These are phyloP conservation scores for Oostethus manadensis DNA, from an alignment of 2,113 vertebrate genomes.

Conservation along the genomic window DNA sequence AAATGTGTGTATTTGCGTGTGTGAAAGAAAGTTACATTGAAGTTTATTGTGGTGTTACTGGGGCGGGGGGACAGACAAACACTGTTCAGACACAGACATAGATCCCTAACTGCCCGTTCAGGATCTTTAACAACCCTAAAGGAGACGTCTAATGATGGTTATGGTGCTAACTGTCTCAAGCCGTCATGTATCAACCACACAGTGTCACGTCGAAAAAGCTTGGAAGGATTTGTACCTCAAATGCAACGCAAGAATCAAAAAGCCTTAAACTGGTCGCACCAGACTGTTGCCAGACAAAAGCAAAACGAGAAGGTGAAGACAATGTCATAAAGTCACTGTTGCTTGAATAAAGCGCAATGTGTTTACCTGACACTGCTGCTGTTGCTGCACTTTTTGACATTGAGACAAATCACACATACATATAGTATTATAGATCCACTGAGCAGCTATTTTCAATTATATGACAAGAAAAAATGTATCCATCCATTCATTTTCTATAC, in stretches of 20 bases:
- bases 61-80: slow-evolving; percentile 14
- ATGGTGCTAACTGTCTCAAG: slow-evolving; percentile 65
- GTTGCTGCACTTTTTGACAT: slow-evolving; percentile 5
- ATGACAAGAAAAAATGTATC: too few relatives aligned
- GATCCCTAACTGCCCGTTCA: slow-evolving; percentile 16
- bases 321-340: slow-evolving; percentile 64
- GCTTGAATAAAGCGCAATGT: slow-evolving; percentile 70
- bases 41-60: slow-evolving; percentile 42
- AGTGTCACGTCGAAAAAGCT: slow-evolving; percentile 41
- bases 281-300: slow-evolving; percentile 63
- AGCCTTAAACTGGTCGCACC: slow-evolving; percentile 72
- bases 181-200: slow-evolving; percentile 38
- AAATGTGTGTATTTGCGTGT: slow-evolving; percentile 32
- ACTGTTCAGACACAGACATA: slow-evolving; percentile 31
- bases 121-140: slow-evolving; percentile 30
- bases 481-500: too few relatives aligned
- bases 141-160: slow-evolving; percentile 22
- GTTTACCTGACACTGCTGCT: slow-evolving; percentile 58
- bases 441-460: too few relatives aligned
- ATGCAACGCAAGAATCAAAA: slow-evolving; percentile 63
- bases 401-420: neutral
- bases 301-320: slow-evolving; percentile 41
- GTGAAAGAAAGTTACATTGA: slow-evolving; percentile 30
- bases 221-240: slow-evolving; percentile 59
- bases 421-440: too few relatives aligned